Base-by-base conservation (phyloP, 2,888 invertebrate species). In the Meloe dianella region DNA sequence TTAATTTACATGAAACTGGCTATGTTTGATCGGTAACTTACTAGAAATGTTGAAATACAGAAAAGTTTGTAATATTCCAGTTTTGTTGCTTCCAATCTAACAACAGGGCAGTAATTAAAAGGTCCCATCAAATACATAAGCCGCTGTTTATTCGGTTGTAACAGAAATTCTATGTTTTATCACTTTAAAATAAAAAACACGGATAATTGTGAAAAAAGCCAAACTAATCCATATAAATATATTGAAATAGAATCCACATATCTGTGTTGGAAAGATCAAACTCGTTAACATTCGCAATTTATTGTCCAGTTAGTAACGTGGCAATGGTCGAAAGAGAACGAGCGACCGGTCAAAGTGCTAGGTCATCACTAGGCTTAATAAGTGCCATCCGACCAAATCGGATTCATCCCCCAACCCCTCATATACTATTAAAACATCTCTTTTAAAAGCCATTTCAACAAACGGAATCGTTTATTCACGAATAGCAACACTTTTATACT, bases 301-400 rank as follows among this genome's bases (percentile, higher is more conserved):
- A 14, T 8, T 5, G n/a, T n/a, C 27, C 4, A 20, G 20, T 7
- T 47, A n/a, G 20, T 17, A 7, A 17, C n/a, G 4, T n/a, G 41
- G 12, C 10, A 51, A 12, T 22, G 51, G 24, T 14, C 14, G 54
- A 3, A 1, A 22, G 14, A 9, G 22, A 51, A 9, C 24, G 14
- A 2, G 12, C 12, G 6, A 41, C 24, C n/a, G 54, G 54, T 54
- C 54, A 54, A 54, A 54, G 54, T 54, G 60, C 60, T 10, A 60
- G 60, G 35, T 60, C 60, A 41, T 30, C 60, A 35, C n/a, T 38
- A 38, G n/a, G 35, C 30, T 60, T 60, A 60, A 60, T 60, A 60
- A 60, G 60, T 41, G 60, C 38, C 32, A 41, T 60, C 32, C 60
- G 38, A 60, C 38, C 60, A 60, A 60, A 60, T 60, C 60, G 38